phyloP scores from a whole-genome alignment of 1,140 invertebrate species.

The Araneus ventricosus region DNA sequence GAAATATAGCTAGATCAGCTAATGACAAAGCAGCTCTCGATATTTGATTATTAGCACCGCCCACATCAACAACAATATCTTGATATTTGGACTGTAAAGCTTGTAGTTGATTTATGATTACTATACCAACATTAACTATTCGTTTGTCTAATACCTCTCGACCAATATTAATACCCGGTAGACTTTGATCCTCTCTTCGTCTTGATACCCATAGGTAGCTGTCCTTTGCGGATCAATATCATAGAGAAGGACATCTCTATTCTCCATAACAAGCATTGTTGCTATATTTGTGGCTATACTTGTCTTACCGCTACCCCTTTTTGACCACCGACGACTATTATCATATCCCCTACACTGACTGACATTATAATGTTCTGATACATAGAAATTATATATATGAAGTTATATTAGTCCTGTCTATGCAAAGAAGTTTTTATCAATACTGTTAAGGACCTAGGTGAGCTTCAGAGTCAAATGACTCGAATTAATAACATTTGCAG shows the following conservation, averaged over 20 bases:
- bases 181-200: slow-evolving; percentile 27
- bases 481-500: no score
- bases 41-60: slow-evolving; percentile 47
- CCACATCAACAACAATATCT: slow-evolving; percentile 56
- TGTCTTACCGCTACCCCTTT: slow-evolving; percentile 27
- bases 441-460: no score
- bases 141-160: slow-evolving; percentile 31
- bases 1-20: slow-evolving; percentile 62
- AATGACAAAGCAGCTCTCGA: slow-evolving; percentile 60
- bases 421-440: no score
- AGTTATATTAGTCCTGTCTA: no score
- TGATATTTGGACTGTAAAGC: slow-evolving; percentile 48
- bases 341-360: background rate
- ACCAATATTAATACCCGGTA: slow-evolving; percentile 8
- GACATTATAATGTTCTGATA: no score
- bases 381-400: no score
- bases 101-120: slow-evolving; percentile 50
- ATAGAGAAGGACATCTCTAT: slow-evolving; percentile 43
- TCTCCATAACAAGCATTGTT: slow-evolving; percentile 42
- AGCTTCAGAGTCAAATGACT: no score
- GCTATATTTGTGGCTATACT: slow-evolving; percentile 52
- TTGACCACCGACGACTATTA: slow-evolving; percentile 24
- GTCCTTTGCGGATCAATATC: slow-evolving; percentile 59
- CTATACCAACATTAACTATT: slow-evolving; percentile 45
- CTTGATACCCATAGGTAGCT: slow-evolving; percentile 32